Conservation (phyloP, 64 coral and sea anemone species). For the Pocillopora damicornis region DNA sequence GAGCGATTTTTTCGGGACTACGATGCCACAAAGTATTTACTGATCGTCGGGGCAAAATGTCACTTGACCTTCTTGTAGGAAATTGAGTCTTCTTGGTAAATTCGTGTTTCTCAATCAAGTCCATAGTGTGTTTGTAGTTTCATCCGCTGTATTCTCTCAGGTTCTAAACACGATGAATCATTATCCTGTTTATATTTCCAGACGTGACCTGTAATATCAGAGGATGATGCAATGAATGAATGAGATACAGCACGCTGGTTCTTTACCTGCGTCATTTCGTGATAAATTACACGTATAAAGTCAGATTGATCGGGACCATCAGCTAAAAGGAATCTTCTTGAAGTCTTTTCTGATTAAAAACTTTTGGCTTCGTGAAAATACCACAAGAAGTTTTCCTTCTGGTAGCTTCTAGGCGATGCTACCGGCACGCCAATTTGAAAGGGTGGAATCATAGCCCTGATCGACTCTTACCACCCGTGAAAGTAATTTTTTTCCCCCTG, state of each 20-base stretch:
- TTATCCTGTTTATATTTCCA: slow-evolving; percentile 22
- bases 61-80: background rate
- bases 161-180: slow-evolving; percentile 35
- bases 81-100: background rate
- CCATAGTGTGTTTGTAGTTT: slow-evolving; percentile 14
- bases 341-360: slow-evolving; percentile 17
- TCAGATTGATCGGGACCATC: background rate
- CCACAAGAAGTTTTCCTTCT: slow-evolving; percentile 40
- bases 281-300: background rate
- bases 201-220: background rate
- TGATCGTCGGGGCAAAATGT: background rate
- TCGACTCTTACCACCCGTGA: background rate
- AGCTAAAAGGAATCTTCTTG: slow-evolving; percentile 30
- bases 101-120: background rate
- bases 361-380: slow-evolving; percentile 10
- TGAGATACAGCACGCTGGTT: background rate
- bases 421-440: slow-evolving; percentile 6
- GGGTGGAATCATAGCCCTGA: background rate
- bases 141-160: background rate
- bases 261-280: background rate
- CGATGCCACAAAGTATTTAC: background rate
- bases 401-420: slow-evolving; percentile 14
- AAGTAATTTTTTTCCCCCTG: background rate
- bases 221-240: slow-evolving; percentile 35
- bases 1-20: too few relatives aligned